Conservation (phyloP, 2,113 vertebrate genomes). For the Thomomys bottae region DNA sequence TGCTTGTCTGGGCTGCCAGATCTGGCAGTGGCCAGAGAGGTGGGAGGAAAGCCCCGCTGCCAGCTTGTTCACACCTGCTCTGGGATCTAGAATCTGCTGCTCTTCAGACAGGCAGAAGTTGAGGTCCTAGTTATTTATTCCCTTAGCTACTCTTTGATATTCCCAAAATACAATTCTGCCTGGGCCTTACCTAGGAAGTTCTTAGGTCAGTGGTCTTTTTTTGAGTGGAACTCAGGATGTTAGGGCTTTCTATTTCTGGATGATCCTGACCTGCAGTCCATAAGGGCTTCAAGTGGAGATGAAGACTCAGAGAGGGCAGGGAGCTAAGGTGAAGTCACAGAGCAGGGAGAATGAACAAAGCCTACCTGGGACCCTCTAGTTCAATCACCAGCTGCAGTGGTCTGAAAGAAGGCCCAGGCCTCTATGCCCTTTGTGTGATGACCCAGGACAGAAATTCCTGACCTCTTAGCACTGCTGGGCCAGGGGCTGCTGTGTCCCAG, state of each 20-base stretch:
- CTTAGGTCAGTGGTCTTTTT: neutral
- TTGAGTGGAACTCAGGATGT: neutral
- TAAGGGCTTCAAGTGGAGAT: neutral
- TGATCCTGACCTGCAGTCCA: neutral
- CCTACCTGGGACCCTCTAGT: neutral
- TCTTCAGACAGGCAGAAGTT: neutral
- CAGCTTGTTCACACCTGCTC: neutral
- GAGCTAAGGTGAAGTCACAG: neutral
- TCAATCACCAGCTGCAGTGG: neutral
- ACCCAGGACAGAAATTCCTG: neutral
- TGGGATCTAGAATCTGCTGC: neutral
- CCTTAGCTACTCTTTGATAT: neutral
- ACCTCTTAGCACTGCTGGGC: slow-evolving; percentile 50
- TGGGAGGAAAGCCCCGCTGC: neutral
- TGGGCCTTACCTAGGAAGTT: neutral
- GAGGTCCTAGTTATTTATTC: neutral
- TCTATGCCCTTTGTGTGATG: neutral
- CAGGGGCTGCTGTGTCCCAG: slow-evolving; percentile 58
- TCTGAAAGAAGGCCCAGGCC: neutral
- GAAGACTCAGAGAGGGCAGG: neutral
- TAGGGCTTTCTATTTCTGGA: neutral
- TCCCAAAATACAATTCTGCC: neutral
- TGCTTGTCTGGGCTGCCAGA: slow-evolving; percentile 66
- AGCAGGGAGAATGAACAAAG: neutral
- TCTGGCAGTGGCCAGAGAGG: slow-evolving; percentile 30